Conservation (phyloP, 2,113 vertebrate genomes). For the Chrysochloris asiatica region DNA sequence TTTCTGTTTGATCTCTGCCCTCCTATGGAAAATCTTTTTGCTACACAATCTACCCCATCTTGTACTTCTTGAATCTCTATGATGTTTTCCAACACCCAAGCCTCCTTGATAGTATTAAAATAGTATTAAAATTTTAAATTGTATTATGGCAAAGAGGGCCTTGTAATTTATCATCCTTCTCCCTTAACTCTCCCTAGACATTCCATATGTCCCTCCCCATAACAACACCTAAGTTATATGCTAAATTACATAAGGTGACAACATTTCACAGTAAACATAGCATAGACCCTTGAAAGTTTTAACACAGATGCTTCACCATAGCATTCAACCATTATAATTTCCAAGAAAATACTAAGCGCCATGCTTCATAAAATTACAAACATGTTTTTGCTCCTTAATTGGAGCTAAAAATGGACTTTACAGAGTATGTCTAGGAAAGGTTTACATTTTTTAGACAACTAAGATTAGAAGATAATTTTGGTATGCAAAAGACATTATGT, state of each 20-base stretch:
- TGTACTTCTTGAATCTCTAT: neutral
- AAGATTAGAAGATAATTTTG: conserved; percentile 54
- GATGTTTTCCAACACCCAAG: neutral
- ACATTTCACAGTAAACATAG: neutral
- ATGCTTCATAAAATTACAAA: neutral
- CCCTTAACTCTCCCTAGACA: neutral
- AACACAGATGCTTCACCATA: neutral
- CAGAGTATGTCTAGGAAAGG: conserved; percentile 24
- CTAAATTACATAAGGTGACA: neutral
- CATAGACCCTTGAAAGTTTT: neutral
- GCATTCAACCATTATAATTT: neutral
- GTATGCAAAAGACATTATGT: conserved; percentile 8
- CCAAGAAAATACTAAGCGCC: conserved; percentile 1
- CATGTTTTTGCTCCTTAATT: conserved; percentile 42
- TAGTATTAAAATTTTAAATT: neutral
- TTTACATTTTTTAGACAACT: conserved; percentile 52
- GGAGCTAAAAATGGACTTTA: conserved; percentile 52
- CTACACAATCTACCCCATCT: neutral
- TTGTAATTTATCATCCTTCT: neutral
- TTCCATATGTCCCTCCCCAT: neutral
- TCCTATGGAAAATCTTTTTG: neutral
- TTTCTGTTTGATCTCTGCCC: neutral
- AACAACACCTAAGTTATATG: neutral
- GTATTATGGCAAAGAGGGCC: neutral
- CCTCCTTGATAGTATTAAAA: neutral